Conservation (phyloP, 2,888 invertebrate genomes). For the Mimachlamys varia region DNA sequence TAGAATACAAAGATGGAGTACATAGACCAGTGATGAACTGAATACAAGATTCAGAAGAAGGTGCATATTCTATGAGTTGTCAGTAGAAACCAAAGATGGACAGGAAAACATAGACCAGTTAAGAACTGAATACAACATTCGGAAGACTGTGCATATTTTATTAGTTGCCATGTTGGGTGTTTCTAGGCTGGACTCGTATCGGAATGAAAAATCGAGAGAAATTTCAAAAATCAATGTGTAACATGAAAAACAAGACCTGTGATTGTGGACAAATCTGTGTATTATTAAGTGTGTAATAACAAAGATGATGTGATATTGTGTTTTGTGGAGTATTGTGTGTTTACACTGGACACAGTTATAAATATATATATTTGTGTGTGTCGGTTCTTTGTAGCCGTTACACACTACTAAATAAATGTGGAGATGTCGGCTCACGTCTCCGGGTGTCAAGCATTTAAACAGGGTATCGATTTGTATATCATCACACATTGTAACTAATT, state of each 20-base stretch:
- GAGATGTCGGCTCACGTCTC: neutral
- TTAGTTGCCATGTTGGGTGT: too few species aligned
- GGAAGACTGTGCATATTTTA: too few species aligned
- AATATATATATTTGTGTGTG: neutral
- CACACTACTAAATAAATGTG: neutral
- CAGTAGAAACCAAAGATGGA: neutral
- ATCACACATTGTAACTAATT: neutral
- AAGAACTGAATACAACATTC: too few species aligned
- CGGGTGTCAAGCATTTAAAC: neutral
- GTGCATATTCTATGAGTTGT: neutral
- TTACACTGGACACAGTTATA: neutral
- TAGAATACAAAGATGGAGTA: neutral
- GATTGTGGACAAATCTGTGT: neutral
- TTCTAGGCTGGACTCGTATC: neutral
- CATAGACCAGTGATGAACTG: neutral
- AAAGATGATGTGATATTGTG: constrained; percentile 35
- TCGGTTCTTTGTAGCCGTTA: neutral
- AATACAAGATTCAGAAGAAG: neutral
- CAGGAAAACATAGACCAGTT: too few species aligned
- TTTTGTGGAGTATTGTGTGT: constrained; percentile 12
- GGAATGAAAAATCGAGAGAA: neutral
- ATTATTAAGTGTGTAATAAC: neutral
- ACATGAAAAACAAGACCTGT: neutral
- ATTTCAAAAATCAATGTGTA: too few species aligned
- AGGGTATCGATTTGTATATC: constrained; percentile 20